A percentile compares a stretch with the other conserved stretches of the same genome.
Evolutionary conservation across 2,888 invertebrate species (phyloP).

Genomic region (Cosmia pyralina): DNA sequence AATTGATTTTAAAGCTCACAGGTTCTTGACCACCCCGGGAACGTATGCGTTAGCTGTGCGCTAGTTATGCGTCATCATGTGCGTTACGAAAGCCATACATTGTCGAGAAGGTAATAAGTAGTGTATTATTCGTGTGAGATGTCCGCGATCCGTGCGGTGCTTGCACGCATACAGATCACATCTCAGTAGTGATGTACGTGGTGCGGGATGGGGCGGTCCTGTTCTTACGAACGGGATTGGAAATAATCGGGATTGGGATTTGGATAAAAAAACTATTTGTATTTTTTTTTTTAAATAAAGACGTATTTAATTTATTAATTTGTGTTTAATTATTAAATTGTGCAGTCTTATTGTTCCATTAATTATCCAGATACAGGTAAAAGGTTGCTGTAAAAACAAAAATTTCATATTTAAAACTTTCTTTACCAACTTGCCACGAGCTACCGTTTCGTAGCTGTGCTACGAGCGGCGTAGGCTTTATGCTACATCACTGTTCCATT

Average conservation of each 20-base stretch:
- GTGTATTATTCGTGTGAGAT: constrained; percentile 72
- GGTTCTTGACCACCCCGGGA: constrained; percentile 60
- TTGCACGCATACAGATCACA: constrained; percentile 72
- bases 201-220: constrained; percentile 5
- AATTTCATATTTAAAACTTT: no score
- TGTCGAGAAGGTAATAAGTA: constrained; percentile 69
- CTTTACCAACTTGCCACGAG: constrained; percentile 12
- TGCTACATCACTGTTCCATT: background rate
- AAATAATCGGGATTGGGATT: no score
- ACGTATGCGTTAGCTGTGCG: constrained; percentile 58
- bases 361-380: no score
- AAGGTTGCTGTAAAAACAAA: background rate
- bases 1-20: constrained; percentile 56
- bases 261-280: background rate
- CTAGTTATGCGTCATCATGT: constrained; percentile 72
- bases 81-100: constrained; percentile 69
- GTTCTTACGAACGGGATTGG: background rate
- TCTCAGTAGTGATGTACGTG: constrained; percentile 55
- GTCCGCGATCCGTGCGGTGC: constrained; percentile 67
- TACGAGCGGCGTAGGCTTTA: constrained; percentile 27
- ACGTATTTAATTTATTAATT: background rate
- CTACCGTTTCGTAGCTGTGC: constrained; percentile 29
- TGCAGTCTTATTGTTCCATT: background rate
- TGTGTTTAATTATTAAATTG: background rate
- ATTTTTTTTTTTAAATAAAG: background rate